Evolutionary conservation across 2,888 invertebrate species (phyloP).

Genomic region (Mythimna pallens): DNA sequence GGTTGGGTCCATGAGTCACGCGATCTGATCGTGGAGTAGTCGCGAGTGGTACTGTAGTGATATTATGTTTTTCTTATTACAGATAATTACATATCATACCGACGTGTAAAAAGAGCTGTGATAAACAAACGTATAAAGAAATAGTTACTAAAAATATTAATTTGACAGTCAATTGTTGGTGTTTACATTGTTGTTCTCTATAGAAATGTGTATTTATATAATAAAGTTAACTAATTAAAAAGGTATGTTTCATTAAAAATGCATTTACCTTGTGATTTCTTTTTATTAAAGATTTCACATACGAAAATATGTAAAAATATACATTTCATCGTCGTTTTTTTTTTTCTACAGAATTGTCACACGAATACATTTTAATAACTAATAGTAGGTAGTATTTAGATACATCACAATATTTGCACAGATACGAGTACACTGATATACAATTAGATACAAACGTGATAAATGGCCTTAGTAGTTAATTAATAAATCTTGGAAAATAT

Average conservation of each 20-base stretch:
- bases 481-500: slow-evolving; percentile 22
- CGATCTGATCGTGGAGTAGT: slow-evolving; percentile 1
- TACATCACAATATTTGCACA: slow-evolving; percentile 65
- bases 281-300: slow-evolving; percentile 76
- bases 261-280: slow-evolving; percentile 66
- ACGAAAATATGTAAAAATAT: slow-evolving; percentile 75
- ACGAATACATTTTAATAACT: slow-evolving; percentile 56
- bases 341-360: slow-evolving; percentile 65
- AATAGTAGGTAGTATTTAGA: slow-evolving; percentile 55
- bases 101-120: slow-evolving; percentile 81
- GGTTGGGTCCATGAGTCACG: no score
- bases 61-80: slow-evolving; percentile 45
- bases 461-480: slow-evolving; percentile 44
- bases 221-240: slow-evolving; percentile 67
- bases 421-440: slow-evolving; percentile 61
- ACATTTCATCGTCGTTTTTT: slow-evolving; percentile 67
- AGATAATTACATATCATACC: slow-evolving; percentile 62
- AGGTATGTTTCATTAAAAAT: slow-evolving; percentile 66
- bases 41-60: slow-evolving; percentile 22
- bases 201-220: slow-evolving; percentile 71
- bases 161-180: slow-evolving; percentile 62
- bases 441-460: slow-evolving; percentile 51
- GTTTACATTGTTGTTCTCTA: slow-evolving; percentile 61
- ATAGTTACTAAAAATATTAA: slow-evolving; percentile 61
- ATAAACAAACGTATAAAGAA: slow-evolving; percentile 74